phyloP scores from a whole-genome alignment of 1,140 invertebrate species.

The Drosophila watanabei region DNA sequence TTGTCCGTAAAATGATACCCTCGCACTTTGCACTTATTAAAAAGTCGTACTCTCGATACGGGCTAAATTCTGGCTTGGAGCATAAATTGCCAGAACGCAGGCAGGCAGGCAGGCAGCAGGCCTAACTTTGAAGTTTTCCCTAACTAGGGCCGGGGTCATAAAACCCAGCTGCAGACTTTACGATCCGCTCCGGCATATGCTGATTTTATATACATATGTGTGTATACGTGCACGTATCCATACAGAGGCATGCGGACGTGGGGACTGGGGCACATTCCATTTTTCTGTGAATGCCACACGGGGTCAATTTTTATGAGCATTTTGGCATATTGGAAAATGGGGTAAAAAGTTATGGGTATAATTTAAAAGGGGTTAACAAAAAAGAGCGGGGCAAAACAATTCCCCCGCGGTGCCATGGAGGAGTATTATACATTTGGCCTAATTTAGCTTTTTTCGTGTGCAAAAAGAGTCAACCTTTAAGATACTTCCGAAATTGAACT shows the following conservation, averaged over 20 bases:
- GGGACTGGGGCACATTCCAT: slow-evolving; percentile 31
- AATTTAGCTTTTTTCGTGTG: slow-evolving; percentile 6
- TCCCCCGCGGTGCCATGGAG: slow-evolving; percentile 9
- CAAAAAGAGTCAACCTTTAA: neutral
- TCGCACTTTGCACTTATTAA: slow-evolving; percentile 83
- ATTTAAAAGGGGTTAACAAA: slow-evolving; percentile 41
- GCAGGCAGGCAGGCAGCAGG: slow-evolving; percentile 44
- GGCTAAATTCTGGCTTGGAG: slow-evolving; percentile 24
- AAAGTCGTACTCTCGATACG: slow-evolving; percentile 72
- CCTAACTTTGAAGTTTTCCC: slow-evolving; percentile 67
- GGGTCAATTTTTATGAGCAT: slow-evolving; percentile 82
- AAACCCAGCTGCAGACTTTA: slow-evolving; percentile 83
- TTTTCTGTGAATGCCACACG: slow-evolving; percentile 54
- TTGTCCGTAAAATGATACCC: slow-evolving; percentile 59
- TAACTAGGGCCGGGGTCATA: slow-evolving; percentile 72
- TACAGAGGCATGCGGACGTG: slow-evolving; percentile 6
- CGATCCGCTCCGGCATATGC: slow-evolving; percentile 67
- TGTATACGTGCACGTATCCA: neutral
- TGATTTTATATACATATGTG: slow-evolving; percentile 66
- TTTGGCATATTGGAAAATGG: slow-evolving; percentile 81
- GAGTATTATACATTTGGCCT: slow-evolving; percentile 9
- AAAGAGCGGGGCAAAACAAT: neutral
- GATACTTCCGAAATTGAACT: neutral
- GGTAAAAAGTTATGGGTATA: slow-evolving; percentile 80
- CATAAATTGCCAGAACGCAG: slow-evolving; percentile 69